phyloP scores from a whole-genome alignment of 2,797 vertebrate species.

The Pangasius mekongensis region DNA sequence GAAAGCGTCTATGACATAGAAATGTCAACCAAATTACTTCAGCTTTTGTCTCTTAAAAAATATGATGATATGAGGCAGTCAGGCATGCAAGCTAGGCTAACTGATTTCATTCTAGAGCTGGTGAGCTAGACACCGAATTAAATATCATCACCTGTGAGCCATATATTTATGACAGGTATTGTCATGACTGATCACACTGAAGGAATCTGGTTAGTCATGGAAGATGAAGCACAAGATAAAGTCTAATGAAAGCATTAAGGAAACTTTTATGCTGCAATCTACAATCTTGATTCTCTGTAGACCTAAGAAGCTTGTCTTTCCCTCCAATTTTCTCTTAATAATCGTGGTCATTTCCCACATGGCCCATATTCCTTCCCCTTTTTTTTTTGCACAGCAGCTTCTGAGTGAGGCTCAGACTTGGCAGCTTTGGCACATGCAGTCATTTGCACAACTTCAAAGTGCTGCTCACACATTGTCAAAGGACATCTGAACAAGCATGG shows the following conservation, averaged over 20 bases:
- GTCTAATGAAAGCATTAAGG: slow-evolving; percentile 1
- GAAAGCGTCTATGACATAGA: slow-evolving; percentile 39
- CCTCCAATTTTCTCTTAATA: background rate
- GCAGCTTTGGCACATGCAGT: background rate
- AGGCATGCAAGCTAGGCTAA: slow-evolving; percentile 35
- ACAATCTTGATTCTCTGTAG: slow-evolving; percentile 1
- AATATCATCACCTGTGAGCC: slow-evolving; percentile 41
- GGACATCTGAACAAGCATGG: background rate
- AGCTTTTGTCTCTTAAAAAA: slow-evolving; percentile 43
- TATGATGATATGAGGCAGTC: slow-evolving; percentile 37
- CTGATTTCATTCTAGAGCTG: slow-evolving; percentile 38
- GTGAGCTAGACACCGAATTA: slow-evolving; percentile 43
- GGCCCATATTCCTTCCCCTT: background rate
- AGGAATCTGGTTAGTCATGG: slow-evolving; percentile 38
- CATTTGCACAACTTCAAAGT: slow-evolving; percentile 9
- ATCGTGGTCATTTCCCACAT: background rate
- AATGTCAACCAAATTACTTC: slow-evolving; percentile 54
- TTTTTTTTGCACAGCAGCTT: background rate
- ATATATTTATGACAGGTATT: slow-evolving; percentile 47
- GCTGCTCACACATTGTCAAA: slow-evolving; percentile 11
- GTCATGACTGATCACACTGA: slow-evolving; percentile 39
- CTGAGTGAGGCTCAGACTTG: slow-evolving; percentile 1
- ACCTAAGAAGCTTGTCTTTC: background rate
- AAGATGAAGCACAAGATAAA: background rate
- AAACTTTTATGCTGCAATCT: slow-evolving; percentile 22